Evolutionary conservation across 1,140 invertebrate genomes (phyloP).

Genomic region (Polyergus mexicanus): DNA sequence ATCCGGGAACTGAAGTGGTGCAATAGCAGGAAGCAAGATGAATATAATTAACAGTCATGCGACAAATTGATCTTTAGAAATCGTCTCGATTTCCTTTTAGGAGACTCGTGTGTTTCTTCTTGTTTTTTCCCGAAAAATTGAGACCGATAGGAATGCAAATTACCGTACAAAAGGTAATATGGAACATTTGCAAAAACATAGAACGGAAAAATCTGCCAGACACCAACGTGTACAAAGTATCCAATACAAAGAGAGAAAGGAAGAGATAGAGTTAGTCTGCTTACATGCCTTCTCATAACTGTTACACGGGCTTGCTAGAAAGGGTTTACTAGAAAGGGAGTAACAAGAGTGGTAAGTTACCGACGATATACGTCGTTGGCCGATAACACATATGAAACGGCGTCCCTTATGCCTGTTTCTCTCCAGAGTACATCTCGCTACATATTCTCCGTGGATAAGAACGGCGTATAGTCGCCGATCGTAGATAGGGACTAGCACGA

Average conservation of each 20-base stretch:
- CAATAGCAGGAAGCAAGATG: slow-evolving; percentile 64
- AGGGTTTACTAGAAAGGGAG: slow-evolving; percentile 40
- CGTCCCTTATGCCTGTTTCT: slow-evolving; percentile 50
- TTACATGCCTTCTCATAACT: slow-evolving; percentile 51
- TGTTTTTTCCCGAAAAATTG: slow-evolving; percentile 14
- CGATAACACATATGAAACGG: slow-evolving; percentile 66
- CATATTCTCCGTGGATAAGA: slow-evolving; percentile 62
- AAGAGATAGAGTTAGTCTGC: slow-evolving; percentile 12
- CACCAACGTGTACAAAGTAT: slow-evolving; percentile 20
- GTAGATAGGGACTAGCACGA: slow-evolving; percentile 36
- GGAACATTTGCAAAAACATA: slow-evolving; percentile 41
- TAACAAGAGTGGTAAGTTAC: slow-evolving; percentile 67
- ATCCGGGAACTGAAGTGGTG: slow-evolving; percentile 68
- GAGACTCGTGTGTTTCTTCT: background rate
- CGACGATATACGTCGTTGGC: slow-evolving; percentile 68
- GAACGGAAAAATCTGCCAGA: slow-evolving; percentile 36
- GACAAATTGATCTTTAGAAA: slow-evolving; percentile 54
- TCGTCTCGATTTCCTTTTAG: slow-evolving; percentile 1
- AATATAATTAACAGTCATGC: slow-evolving; percentile 67
- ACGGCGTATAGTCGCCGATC: slow-evolving; percentile 50
- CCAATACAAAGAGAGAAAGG: slow-evolving; percentile 10
- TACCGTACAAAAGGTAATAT: slow-evolving; percentile 1
- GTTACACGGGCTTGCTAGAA: slow-evolving; percentile 27
- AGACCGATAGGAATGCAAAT: slow-evolving; percentile 24
- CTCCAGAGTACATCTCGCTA: slow-evolving; percentile 34